Evolutionary conservation across 2,888 invertebrate genomes (phyloP), one percentile per base, ranked within the genome.

Genomic region (Poecilus cupreus): DNA sequence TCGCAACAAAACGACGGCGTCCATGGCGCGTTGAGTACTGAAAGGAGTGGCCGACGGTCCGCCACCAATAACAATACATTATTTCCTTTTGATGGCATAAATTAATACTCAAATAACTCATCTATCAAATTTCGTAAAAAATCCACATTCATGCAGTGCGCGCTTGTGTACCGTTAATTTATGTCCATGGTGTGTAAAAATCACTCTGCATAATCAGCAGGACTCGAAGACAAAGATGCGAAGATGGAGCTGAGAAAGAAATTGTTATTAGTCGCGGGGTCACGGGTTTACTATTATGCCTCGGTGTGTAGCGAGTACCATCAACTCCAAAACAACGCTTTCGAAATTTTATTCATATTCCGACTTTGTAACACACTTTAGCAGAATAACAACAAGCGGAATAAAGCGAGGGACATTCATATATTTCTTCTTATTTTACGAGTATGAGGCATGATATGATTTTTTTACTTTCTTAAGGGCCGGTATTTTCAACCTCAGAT

Each of bases 81-180:
- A 64, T 78, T 57, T 64, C 64, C 78, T 78, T 64, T 64, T 64
- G 46, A 64, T 64, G 60, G 64, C 43, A 78, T 78, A 78, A 64
- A 78, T 78, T 64, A 64, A 78, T 78, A 78, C 78, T 64, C 26
- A 64, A 43, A 78, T 64, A 78, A 78, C 78, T 78, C 78, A 78
- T 78, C 78, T 64, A 78, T 78, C 60, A 78, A 78, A 78, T 78
- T 78, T 64, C 16, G 64, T 78, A 24, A 78, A 78, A 78, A 78
- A 24, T 51, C 74, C 10, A 49, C 49, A 51, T 74, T 49, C 49
- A 49, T 74, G 26, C 74, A 46, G 49, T 46, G 74, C 60, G 49
- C 37, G 32, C 60, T 26, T 60, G 60, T 39, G 43, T 46, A 72
- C 72, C 46, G 72, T 72, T 37, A 72, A 60, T 60, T 60, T 60